A percentile compares a stretch with the other conserved stretches of the same genome.
These are phyloP conservation scores for Xestia xanthographa DNA, from an alignment of 2,888 invertebrate species.

Conservation along the genomic window DNA sequence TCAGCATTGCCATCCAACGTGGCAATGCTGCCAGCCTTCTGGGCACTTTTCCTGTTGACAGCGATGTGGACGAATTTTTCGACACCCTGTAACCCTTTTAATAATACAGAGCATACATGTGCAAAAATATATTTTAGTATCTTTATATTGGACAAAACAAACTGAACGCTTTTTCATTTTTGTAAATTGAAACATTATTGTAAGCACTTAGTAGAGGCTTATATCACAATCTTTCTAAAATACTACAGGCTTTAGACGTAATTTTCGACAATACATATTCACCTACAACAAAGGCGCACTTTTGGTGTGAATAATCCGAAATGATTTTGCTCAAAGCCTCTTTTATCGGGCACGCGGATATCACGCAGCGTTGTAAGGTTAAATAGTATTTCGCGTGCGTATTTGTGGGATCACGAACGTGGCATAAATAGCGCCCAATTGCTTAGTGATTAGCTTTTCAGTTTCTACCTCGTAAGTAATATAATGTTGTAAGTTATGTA, in stretches of 20 bases:
- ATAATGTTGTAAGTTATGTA: neutral
- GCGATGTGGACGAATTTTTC: too few relatives aligned
- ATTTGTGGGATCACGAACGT: conserved; percentile 62
- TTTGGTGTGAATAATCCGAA: conserved; percentile 3
- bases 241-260: neutral
- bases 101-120: too few relatives aligned
- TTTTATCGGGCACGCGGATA: conserved; percentile 23
- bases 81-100: too few relatives aligned
- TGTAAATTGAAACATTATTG: neutral
- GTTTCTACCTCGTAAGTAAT: conserved; percentile 2
- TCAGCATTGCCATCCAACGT: too few relatives aligned
- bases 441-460: conserved; percentile 41
- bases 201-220: neutral
- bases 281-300: conserved; percentile 1
- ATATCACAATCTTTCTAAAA: neutral
- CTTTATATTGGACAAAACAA: neutral
- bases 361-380: conserved; percentile 64
- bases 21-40: too few relatives aligned
- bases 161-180: neutral
- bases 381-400: conserved; percentile 74
- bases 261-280: conserved; percentile 7
- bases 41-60: too few relatives aligned
- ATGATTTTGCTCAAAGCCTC: conserved; percentile 13
- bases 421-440: conserved; percentile 49
- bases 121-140: neutral